These are phyloP conservation scores for Pelmatolapia mariae DNA, from an alignment of 2,113 vertebrate species.

Conservation along the genomic window DNA sequence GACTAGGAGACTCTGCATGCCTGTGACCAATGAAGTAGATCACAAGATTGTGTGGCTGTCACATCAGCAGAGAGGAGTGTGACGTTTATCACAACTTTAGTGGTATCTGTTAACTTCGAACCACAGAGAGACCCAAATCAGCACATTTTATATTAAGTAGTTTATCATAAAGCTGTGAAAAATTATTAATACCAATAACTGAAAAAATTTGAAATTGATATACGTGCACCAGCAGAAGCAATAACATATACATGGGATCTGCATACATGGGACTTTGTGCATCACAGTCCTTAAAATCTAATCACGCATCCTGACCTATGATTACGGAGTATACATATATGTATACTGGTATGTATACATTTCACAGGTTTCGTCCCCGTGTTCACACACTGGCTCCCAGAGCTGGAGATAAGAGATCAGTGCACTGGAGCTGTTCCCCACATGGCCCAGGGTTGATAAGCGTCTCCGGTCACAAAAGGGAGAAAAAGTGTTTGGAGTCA, in stretches of 20 bases:
- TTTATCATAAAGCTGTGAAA: neutral
- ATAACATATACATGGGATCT: neutral
- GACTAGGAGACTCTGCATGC: neutral
- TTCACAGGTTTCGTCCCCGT: neutral
- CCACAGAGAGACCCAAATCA: neutral
- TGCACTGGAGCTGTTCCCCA: neutral
- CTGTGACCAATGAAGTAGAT: neutral
- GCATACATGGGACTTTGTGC: neutral
- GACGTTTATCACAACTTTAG: neutral
- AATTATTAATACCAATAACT: neutral
- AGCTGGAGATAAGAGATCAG: slow-evolving; percentile 21
- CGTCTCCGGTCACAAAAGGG: slow-evolving; percentile 20
- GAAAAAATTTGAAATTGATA: neutral
- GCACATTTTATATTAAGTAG: neutral
- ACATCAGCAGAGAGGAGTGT: neutral
- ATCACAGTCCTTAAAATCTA: neutral
- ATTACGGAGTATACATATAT: neutral
- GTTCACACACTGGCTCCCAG: slow-evolving; percentile 6
- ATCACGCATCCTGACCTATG: neutral
- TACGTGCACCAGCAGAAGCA: neutral
- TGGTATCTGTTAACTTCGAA: neutral
- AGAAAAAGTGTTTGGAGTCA: slow-evolving; percentile 35
- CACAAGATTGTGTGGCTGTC: neutral
- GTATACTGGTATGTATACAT: neutral
- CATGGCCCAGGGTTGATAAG: slow-evolving; percentile 26